Conservation (phyloP, 2,113 vertebrate genomes). For the Cichladusa arquata region DNA sequence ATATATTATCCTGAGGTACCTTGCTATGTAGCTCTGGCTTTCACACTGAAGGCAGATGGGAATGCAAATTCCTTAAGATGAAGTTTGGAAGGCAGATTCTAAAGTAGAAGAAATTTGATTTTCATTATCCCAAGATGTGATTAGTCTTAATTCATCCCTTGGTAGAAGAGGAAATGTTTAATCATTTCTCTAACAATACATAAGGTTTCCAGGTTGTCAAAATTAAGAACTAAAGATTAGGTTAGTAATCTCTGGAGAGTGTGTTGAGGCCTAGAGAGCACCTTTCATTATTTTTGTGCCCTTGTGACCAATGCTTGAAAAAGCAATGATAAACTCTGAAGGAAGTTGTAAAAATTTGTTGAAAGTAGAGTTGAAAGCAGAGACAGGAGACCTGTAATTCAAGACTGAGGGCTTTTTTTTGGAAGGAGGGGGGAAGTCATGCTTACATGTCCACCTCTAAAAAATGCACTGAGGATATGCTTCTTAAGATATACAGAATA, state of each 20-base stretch:
- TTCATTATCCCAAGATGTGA: not conserved
- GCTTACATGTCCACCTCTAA: not conserved
- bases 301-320: not conserved
- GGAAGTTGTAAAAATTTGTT: too few relatives aligned
- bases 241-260: conserved; percentile 16
- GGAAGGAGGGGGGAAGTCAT: not conserved
- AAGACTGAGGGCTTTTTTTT: not conserved
- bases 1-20: not conserved
- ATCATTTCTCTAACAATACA: conserved; percentile 6
- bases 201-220: conserved; percentile 20
- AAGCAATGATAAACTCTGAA: not conserved
- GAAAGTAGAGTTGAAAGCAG: not conserved
- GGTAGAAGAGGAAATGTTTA: conserved; percentile 12
- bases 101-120: conserved; percentile 23
- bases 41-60: not conserved
- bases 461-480: not conserved
- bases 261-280: not conserved
- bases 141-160: conserved; percentile 50
- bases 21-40: not conserved
- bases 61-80: conserved; percentile 9
- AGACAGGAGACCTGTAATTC: not conserved
- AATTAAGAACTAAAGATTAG: conserved; percentile 6
- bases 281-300: conserved; percentile 9
- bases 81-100: conserved; percentile 12
- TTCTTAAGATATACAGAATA: not conserved